A percentile compares a stretch with the other conserved stretches of the same genome.
Evolutionary conservation across 2,113 vertebrate genomes (phyloP).

Genomic region (Neofelis nebulosa): DNA sequence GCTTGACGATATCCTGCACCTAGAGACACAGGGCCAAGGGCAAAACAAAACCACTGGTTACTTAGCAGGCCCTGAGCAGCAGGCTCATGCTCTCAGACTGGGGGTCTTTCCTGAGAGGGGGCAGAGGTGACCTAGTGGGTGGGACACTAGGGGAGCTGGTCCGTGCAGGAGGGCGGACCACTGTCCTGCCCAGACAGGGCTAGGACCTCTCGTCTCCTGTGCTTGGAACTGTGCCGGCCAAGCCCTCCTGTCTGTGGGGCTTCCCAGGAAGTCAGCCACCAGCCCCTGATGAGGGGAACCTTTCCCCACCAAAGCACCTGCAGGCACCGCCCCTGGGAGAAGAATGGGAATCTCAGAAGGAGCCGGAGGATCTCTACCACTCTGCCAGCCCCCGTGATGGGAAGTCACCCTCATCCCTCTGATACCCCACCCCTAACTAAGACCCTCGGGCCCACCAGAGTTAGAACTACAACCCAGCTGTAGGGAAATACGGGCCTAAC

Average conservation of each 20-base stretch:
- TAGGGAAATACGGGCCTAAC: not conserved
- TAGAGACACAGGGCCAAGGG: slow-evolving; percentile 69
- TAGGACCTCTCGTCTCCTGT: not conserved
- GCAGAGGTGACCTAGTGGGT: not conserved
- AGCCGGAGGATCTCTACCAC: not conserved
- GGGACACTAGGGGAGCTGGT: not conserved
- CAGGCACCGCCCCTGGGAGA: not conserved
- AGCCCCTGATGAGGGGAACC: too few relatives aligned
- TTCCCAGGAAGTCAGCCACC: not conserved
- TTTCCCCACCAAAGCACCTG: not conserved
- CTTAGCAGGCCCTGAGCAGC: not conserved
- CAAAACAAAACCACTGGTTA: not conserved
- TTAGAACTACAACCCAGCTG: not conserved
- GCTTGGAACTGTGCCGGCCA: not conserved
- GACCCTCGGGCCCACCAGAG: not conserved
- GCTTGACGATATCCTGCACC: slow-evolving; percentile 94
- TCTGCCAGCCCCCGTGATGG: not conserved
- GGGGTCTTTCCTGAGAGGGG: not conserved
- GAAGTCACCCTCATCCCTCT: not conserved
- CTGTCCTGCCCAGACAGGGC: not conserved
- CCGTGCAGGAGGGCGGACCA: not conserved
- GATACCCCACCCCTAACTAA: not conserved
- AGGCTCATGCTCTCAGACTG: not conserved
- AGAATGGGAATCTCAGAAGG: not conserved
- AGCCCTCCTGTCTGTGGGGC: not conserved